Base-by-base conservation (phyloP, 2,888 invertebrate species). In the Lasioglossum zephyrum region DNA sequence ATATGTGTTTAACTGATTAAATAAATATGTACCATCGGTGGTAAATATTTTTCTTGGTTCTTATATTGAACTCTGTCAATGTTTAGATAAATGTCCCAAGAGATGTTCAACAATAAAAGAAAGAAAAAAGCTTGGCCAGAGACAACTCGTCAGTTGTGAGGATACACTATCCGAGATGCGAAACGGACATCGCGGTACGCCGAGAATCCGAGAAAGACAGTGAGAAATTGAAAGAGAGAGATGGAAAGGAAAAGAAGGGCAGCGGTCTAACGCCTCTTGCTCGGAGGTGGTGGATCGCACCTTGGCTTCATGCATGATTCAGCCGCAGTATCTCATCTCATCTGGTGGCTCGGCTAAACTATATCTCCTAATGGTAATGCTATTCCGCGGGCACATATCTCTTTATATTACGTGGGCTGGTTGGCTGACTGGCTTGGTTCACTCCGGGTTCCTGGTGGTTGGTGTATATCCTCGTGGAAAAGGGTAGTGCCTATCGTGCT, bases 241-340 rank as follows among this genome's bases (percentile, higher is more conserved):
- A 60, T 11, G 11, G 60, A 13, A 6, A 66, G 47, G 47, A 44
- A 79, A 60, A 60, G 69, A 73, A 66, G 85, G 74, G 53, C 31
- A 57, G 72, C 31, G 44, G 39, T 57, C 36, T 66, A 66, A 66
- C 85, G 80, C 22, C 22, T 53, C 22, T 53, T 84, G 84, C 75
- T 83, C 87, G 85, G 86, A 92, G 92, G 91, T 93, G 91, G 93
- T 88, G 94, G 94, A 94, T 94, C 94, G 93, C 92, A 93, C 93
- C 93, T 93, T 92, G 82, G 91, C 92, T 94, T 95, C 95, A 95
- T 95, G 95, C 95, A 95, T 95, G 95, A 95, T 95, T 95, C 95
- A 95, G 93, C 89, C 94, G 93, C 94, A 93, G 95, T 95, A 95
- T 95, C 94, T 95, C 95, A 95, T 95, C 95, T 95, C 95, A 95